Percentiles rank a stretch among this genome's conserved stretches.
These are phyloP conservation scores for Ostrea denselamellosa DNA, from an alignment of 1,140 invertebrate genomes.

Conservation along the genomic window DNA sequence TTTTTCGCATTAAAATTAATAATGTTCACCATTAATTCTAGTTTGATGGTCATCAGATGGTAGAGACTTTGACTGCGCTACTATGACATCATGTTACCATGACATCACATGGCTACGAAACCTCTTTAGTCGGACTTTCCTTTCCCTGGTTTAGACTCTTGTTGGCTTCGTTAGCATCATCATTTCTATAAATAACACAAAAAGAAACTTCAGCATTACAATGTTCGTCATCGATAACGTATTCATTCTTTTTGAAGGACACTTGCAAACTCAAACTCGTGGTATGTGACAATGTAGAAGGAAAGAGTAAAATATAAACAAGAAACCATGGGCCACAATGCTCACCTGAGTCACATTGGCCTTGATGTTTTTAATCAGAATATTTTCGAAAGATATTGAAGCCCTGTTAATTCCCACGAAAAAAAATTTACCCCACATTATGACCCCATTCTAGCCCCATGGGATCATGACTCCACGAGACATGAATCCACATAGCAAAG, in stretches of 20 bases:
- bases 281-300: neutral
- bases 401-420: too few relatives aligned
- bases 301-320: neutral
- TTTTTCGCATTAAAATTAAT: neutral
- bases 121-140: neutral
- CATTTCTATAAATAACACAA: neutral
- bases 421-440: too few relatives aligned
- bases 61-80: neutral
- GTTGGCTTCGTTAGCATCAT: neutral
- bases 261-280: neutral
- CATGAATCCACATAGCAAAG: too few relatives aligned
- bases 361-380: too few relatives aligned
- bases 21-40: neutral
- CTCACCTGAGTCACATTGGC: too few relatives aligned
- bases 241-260: neutral
- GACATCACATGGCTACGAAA: neutral
- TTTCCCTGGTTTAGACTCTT: neutral
- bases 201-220: neutral
- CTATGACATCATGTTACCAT: too few relatives aligned
- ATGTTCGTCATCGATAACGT: neutral
- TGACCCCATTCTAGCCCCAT: too few relatives aligned
- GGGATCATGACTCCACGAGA: too few relatives aligned
- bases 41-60: neutral
- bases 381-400: too few relatives aligned
- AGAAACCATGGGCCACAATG: neutral